A percentile compares a stretch with the other conserved stretches of the same genome.
phyloP scores from a whole-genome alignment of 2,113 vertebrate genomes.

The Platichthys stellatus region DNA sequence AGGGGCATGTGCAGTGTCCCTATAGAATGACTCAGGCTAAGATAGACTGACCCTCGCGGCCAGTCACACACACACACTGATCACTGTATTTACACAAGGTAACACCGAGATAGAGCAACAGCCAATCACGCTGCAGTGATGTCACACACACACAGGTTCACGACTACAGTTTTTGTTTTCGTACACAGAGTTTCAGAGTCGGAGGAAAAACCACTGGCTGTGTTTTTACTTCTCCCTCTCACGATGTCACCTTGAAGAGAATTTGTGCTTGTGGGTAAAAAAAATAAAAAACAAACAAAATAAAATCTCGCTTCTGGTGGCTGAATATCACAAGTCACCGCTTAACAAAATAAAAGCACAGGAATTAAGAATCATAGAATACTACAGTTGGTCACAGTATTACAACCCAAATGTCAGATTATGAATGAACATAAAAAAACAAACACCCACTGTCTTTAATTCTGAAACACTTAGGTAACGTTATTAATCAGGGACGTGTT shows the following conservation, averaged over 20 bases:
- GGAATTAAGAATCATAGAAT: constrained; percentile 14
- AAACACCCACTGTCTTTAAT: constrained; percentile 25
- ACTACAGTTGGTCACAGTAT: constrained; percentile 72
- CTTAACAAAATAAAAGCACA: constrained; percentile 42
- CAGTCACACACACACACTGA: constrained; percentile 59
- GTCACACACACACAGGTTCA: constrained; percentile 55
- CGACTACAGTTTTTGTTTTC: constrained; percentile 54
- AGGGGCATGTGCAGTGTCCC: too few relatives aligned
- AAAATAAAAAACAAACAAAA: constrained; percentile 28
- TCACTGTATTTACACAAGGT: constrained; percentile 59
- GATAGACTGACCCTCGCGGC: constrained; percentile 22
- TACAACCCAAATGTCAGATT: constrained; percentile 56
- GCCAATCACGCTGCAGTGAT: constrained; percentile 55
- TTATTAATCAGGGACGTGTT: constrained; percentile 33
- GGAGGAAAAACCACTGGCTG: constrained; percentile 53
- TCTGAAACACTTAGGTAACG: constrained; percentile 28
- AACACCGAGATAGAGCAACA: constrained; percentile 60
- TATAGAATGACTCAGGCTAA: too few relatives aligned
- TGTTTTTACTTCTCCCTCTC: constrained; percentile 56
- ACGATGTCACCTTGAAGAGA: constrained; percentile 51
- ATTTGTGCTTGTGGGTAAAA: constrained; percentile 72
- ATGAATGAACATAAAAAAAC: constrained; percentile 38
- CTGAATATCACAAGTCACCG: constrained; percentile 15
- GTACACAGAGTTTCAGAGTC: constrained; percentile 57
- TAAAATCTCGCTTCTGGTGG: background rate